phyloP scores from a whole-genome alignment of 1,140 invertebrate species.

The Leptopilina clavipes region DNA sequence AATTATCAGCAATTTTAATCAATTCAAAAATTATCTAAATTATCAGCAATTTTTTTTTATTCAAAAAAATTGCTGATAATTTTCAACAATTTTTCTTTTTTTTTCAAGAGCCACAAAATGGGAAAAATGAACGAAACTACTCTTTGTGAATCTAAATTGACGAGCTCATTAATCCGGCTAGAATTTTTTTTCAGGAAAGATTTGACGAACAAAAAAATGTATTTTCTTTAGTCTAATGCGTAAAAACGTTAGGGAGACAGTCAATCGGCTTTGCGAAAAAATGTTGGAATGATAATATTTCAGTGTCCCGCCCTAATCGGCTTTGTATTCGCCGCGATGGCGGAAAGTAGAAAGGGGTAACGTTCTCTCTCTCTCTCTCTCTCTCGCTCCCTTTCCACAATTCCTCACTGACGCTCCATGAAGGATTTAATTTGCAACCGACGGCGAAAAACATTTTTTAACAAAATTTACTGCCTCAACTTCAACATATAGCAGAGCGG shows the following conservation, averaged over 20 bases:
- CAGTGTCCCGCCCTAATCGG: conserved; percentile 63
- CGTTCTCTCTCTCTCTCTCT: not conserved
- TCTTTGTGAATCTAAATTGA: too few relatives aligned
- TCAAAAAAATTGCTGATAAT: too few relatives aligned
- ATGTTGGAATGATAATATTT: conserved; percentile 65
- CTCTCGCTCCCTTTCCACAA: not conserved
- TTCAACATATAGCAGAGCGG: conserved; percentile 7
- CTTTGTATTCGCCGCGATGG: conserved; percentile 57
- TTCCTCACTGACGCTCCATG: conserved; percentile 32
- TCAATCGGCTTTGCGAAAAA: conserved; percentile 47
- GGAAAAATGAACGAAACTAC: too few relatives aligned
- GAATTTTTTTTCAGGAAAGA: not conserved
- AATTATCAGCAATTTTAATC: too few relatives aligned
- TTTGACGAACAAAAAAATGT: conserved; percentile 16
- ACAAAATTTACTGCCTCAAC: conserved; percentile 59
- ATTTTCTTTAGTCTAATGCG: conserved; percentile 2
- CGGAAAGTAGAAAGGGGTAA: conserved; percentile 36
- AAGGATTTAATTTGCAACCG: conserved; percentile 71
- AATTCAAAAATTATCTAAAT: too few relatives aligned
- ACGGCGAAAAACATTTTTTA: conserved; percentile 70
- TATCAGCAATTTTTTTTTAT: too few relatives aligned
- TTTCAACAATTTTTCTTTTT: too few relatives aligned
- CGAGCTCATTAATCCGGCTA: too few relatives aligned
- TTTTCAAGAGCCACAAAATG: too few relatives aligned
- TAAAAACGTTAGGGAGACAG: not conserved